These are phyloP conservation scores for Oxygymnocypris stewartii DNA, from an alignment of 2,113 vertebrate species.

Conservation along the genomic window DNA sequence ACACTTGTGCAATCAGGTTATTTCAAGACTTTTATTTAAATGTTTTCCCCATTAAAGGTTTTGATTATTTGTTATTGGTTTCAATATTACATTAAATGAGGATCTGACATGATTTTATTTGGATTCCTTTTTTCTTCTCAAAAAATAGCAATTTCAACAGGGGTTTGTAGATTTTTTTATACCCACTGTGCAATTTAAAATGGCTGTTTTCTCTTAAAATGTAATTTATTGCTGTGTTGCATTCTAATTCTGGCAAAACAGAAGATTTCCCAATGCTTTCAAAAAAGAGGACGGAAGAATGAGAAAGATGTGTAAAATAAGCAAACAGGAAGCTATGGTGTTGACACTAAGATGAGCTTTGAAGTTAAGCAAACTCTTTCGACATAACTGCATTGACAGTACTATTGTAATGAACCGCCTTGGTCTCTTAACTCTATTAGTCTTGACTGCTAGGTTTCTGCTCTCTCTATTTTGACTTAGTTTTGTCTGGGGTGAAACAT, in stretches of 20 bases:
- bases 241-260: not conserved
- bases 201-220: not conserved
- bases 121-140: too few relatives aligned
- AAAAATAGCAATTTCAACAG: too few relatives aligned
- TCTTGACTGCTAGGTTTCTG: slow-evolving; percentile 5
- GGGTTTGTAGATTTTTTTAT: too few relatives aligned
- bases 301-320: not conserved
- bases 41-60: too few relatives aligned
- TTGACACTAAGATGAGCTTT: not conserved
- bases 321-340: not conserved
- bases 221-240: not conserved
- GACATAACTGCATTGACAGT: slow-evolving; percentile 2
- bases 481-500: not conserved
- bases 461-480: not conserved
- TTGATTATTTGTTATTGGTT: too few relatives aligned
- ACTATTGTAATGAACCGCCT: not conserved
- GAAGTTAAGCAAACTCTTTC: not conserved
- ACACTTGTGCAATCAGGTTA: too few relatives aligned
- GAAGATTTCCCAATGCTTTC: not conserved
- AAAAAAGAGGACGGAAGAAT: not conserved
- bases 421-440: slow-evolving; percentile 12
- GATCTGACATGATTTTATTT: too few relatives aligned
- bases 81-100: too few relatives aligned
- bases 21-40: too few relatives aligned
- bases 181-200: not conserved